A percentile compares a stretch with the other conserved stretches of the same genome.
Evolutionary conservation across 1,140 invertebrate species (phyloP).

Genomic region (Drosophila ficusphila): DNA sequence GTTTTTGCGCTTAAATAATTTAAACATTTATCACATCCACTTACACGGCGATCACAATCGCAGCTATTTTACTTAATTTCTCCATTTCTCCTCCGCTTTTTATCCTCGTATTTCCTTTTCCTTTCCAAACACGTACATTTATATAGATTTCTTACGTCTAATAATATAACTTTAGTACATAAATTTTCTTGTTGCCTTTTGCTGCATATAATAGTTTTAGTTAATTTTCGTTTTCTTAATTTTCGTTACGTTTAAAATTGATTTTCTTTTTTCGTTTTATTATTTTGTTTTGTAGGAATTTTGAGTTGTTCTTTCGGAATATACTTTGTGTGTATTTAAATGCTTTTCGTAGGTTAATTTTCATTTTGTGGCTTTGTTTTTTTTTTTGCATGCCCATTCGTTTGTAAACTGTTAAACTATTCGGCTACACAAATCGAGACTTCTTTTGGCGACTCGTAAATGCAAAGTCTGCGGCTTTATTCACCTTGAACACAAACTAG

Average conservation of each 20-base stretch:
- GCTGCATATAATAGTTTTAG: constrained; percentile 48
- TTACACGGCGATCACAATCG: constrained; percentile 81
- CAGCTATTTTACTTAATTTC: constrained; percentile 67
- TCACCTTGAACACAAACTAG: constrained; percentile 59
- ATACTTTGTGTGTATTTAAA: constrained; percentile 47
- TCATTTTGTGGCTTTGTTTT: constrained; percentile 27
- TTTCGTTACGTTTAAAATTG: constrained; percentile 56
- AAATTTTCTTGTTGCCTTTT: constrained; percentile 38
- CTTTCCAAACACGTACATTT: constrained; percentile 47
- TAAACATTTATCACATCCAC: constrained; percentile 84
- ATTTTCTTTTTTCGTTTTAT: constrained; percentile 21
- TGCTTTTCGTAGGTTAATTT: constrained; percentile 39
- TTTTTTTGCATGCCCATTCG: constrained; percentile 16
- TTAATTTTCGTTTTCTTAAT: constrained; percentile 45
- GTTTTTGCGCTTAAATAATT: constrained; percentile 79
- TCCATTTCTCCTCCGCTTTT: background rate
- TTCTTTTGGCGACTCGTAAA: constrained; percentile 26
- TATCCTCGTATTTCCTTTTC: background rate
- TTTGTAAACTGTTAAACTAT: constrained; percentile 44
- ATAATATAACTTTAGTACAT: constrained; percentile 55
- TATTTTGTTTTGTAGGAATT: constrained; percentile 63
- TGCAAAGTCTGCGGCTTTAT: constrained; percentile 36
- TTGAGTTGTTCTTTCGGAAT: constrained; percentile 74
- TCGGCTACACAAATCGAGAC: constrained; percentile 5
- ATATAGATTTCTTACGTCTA: constrained; percentile 49